Base-by-base conservation (phyloP, 2,888 invertebrate genomes). In the Melolontha melolontha region DNA sequence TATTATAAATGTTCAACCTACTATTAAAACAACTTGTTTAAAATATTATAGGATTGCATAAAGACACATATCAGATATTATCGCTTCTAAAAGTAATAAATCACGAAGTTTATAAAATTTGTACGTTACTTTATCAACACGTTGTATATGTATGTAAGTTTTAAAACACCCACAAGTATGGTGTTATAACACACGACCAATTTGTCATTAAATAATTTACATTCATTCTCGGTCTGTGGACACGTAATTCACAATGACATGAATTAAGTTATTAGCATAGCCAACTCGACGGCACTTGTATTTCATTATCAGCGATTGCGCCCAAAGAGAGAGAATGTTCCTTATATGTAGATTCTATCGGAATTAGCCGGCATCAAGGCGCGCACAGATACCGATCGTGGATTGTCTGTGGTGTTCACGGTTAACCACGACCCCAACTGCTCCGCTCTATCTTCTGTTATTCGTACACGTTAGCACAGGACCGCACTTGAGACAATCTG, bases 381-480 rank as follows among this genome's bases (percentile, higher is more conserved):
- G 49, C 49, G 16, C 72, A 71, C 70, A 73, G 77, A 79, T 79
- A 77, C 78, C 78, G 79, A 79, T 79, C 76, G 75, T 75, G 73
- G 78, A 75, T 76, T 78, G 79, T 79, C 79, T 78, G 78, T 78
- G 79, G 79, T 73, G 74, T 72, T 72, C 72, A 76, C 72, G 79
- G 79, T 74, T 79, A 78, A 76, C 79, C 80, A 73, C 79, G 74
- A 77, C 76, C 77, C 78, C 75, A 75, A 76, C 77, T 74, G 76
- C 75, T 75, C 44, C 52, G 54, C 52, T 47, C 29, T 42, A 54
- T 65, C 52, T 17, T 44, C 44, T 8, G 16, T 22, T 57, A 22
- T 40, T 42, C 8, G 64, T 64, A 27, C 41, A 52, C 29, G 44
- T 29, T 2, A 12, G 42, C 27, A 29, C 8, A 29, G 42, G 16